Evolutionary conservation across 2,113 vertebrate genomes (phyloP).

Genomic region (Megaptera novaeangliae): DNA sequence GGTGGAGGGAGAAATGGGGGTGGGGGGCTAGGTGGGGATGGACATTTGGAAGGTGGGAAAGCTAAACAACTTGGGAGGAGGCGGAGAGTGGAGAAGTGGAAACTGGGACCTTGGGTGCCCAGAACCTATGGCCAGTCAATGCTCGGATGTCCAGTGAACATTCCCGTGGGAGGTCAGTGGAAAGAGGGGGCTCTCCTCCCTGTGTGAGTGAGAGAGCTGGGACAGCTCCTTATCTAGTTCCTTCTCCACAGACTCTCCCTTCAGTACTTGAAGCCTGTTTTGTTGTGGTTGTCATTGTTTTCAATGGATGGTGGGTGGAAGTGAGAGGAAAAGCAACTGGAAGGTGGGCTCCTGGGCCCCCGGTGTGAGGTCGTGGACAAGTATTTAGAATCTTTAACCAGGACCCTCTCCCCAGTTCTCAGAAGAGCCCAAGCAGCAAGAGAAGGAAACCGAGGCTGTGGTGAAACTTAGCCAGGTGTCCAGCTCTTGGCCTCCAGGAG

Average conservation of each 20-base stretch:
- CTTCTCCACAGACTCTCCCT: not conserved
- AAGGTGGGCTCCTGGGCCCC: not conserved
- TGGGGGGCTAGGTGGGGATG: not conserved
- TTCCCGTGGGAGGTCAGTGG: not conserved
- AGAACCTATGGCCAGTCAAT: not conserved
- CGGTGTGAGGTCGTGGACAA: not conserved
- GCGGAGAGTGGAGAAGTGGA: not conserved
- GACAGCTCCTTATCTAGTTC: not conserved
- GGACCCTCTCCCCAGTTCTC: not conserved
- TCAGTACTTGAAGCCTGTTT: not conserved
- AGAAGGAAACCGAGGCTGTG: constrained; percentile 49
- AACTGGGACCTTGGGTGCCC: not conserved
- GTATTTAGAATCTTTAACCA: not conserved
- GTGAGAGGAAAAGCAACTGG: not conserved
- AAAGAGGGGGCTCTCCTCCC: not conserved
- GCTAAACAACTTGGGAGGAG: not conserved
- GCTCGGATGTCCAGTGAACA: not conserved
- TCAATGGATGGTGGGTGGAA: not conserved
- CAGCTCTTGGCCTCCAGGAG: not conserved
- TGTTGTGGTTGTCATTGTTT: not conserved
- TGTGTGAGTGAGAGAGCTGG: not conserved
- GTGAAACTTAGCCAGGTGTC: not conserved
- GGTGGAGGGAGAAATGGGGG: not conserved
- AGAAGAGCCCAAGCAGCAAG: not conserved
- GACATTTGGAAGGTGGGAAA: not conserved